These are phyloP conservation scores for Psix sp. DNA, from an alignment of 1,140 invertebrate species.

Conservation along the genomic window DNA sequence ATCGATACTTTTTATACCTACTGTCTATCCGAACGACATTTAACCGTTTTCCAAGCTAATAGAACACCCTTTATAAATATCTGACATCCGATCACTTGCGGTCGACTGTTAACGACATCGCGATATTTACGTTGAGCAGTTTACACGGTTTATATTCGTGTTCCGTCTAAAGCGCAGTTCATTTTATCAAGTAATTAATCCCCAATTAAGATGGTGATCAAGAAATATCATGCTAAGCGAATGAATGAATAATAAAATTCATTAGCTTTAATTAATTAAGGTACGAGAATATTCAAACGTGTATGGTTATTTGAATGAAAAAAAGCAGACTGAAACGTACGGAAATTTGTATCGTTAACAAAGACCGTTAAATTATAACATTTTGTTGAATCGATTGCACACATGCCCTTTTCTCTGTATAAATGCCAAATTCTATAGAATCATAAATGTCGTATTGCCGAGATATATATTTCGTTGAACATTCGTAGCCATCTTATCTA, in stretches of 20 bases:
- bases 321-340: neutral
- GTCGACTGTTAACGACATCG: neutral
- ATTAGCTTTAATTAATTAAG: conserved; percentile 18
- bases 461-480: conserved; percentile 13
- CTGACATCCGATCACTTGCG: neutral
- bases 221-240: conserved; percentile 13
- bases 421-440: conserved; percentile 38
- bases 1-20: too few relatives aligned
- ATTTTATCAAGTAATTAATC: conserved; percentile 30
- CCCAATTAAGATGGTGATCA: conserved; percentile 29
- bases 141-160: conserved; percentile 2
- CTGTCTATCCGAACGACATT: too few relatives aligned
- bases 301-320: neutral
- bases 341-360: neutral
- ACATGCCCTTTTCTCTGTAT: conserved; percentile 6
- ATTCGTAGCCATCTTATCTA: conserved; percentile 8
- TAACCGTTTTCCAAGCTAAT: too few relatives aligned
- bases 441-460: conserved; percentile 14
- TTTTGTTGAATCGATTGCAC: neutral
- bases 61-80: too few relatives aligned
- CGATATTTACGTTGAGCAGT: conserved; percentile 6
- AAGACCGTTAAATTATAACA: conserved; percentile 3
- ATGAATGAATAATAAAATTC: conserved; percentile 17
- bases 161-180: conserved; percentile 7
- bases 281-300: neutral